These are phyloP conservation scores for Periphyllus acericola DNA, from an alignment of 2,888 invertebrate species.

Conservation along the genomic window DNA sequence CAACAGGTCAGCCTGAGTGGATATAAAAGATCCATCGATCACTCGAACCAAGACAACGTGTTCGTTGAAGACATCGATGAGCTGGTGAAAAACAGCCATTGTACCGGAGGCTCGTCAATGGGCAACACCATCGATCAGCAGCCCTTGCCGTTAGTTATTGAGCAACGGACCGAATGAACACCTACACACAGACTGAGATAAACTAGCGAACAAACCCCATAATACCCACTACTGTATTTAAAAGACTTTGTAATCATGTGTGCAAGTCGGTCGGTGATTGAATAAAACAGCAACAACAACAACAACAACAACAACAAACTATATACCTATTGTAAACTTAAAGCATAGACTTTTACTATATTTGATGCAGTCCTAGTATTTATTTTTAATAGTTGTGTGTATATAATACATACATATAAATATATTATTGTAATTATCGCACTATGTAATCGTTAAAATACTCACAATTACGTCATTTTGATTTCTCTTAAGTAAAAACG, in stretches of 20 bases:
- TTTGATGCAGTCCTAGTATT: slow-evolving; percentile 56
- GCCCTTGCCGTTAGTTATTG: slow-evolving; percentile 64
- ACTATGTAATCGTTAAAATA: slow-evolving; percentile 47
- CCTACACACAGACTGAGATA: slow-evolving; percentile 56
- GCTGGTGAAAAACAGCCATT: slow-evolving; percentile 71
- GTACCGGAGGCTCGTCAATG: slow-evolving; percentile 55
- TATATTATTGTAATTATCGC: slow-evolving; percentile 36
- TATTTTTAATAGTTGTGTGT: slow-evolving; percentile 47
- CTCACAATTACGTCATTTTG: slow-evolving; percentile 15
- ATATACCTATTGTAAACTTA: slow-evolving; percentile 37
- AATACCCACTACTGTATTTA: slow-evolving; percentile 16
- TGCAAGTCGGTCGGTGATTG: slow-evolving; percentile 26
- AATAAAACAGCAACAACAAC: slow-evolving; percentile 21
- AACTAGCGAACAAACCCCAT: slow-evolving; percentile 56
- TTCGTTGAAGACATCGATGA: slow-evolving; percentile 75
- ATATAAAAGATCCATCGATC: slow-evolving; percentile 54
- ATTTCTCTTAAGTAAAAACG: slow-evolving; percentile 16
- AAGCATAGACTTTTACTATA: slow-evolving; percentile 46
- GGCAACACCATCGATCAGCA: slow-evolving; percentile 60
- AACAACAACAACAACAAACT: slow-evolving; percentile 6
- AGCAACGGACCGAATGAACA: slow-evolving; percentile 65
- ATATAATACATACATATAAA: too few species aligned
- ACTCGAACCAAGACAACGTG: slow-evolving; percentile 71
- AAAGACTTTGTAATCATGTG: slow-evolving; percentile 43
- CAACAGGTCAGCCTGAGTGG: slow-evolving; percentile 54